Percentiles rank a stretch among this genome's conserved stretches.
Conservation (phyloP, 2,113 vertebrate species). For the Menidia beryllina region DNA sequence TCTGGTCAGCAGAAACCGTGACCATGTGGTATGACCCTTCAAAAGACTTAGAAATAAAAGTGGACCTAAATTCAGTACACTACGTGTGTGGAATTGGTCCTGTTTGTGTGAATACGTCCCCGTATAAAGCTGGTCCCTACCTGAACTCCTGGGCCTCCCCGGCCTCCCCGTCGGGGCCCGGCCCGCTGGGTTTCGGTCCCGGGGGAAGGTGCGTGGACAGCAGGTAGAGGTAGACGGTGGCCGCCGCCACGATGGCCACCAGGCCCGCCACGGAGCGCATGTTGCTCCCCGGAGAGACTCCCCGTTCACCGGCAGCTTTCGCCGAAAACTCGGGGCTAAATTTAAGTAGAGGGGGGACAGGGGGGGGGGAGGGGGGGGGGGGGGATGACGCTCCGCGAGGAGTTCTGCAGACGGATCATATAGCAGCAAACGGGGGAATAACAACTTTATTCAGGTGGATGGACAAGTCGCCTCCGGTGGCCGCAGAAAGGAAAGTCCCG, state of each 20-base stretch:
- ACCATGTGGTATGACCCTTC: neutral
- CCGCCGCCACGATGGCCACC: conserved; percentile 68
- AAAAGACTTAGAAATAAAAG: no score
- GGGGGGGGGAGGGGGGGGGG: conserved; percentile 15
- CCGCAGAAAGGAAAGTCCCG: neutral
- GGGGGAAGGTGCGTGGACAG: conserved; percentile 79
- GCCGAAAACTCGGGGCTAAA: neutral
- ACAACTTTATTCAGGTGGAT: conserved; percentile 18
- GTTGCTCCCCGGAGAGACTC: conserved; percentile 11
- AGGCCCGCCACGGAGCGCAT: conserved; percentile 81
- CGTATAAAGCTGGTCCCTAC: conserved; percentile 31
- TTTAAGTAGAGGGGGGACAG: conserved; percentile 12
- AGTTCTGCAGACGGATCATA: conserved; percentile 47
- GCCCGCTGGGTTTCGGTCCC: conserved; percentile 23
- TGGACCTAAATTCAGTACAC: no score
- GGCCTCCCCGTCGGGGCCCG: conserved; percentile 17
- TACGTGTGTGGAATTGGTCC: no score
- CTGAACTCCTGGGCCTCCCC: conserved; percentile 50
- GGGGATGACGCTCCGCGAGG: conserved; percentile 48
- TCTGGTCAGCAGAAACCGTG: neutral
- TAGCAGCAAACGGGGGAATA: conserved; percentile 35
- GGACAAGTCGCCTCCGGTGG: neutral
- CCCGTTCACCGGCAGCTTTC: neutral
- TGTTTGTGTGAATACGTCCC: neutral
- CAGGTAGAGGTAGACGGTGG: conserved; percentile 82